A percentile compares a stretch with the other conserved stretches of the same genome.
phyloP scores from a whole-genome alignment of 2,888 invertebrate species.

The Drosophila neotestacea region DNA sequence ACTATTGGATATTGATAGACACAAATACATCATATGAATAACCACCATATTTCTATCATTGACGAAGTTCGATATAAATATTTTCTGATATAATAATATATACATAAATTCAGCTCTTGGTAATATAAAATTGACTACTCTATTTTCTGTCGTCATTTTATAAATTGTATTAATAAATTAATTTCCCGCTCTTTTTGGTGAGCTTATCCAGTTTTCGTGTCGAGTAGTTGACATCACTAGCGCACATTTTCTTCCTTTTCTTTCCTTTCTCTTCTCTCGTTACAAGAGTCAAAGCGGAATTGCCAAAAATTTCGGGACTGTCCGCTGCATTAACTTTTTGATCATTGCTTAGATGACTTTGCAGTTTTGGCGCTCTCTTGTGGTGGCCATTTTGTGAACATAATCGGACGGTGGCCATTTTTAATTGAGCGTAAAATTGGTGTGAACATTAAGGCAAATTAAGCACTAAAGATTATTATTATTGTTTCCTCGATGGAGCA shows the following conservation, averaged over 20 bases:
- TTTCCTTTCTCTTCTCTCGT: neutral
- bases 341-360: constrained; percentile 54
- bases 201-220: no score
- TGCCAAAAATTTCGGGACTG: constrained; percentile 26
- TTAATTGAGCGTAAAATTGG: constrained; percentile 62
- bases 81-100: no score
- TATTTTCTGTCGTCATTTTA: no score
- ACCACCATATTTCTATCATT: no score
- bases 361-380: constrained; percentile 24
- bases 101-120: no score
- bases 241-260: neutral
- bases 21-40: no score
- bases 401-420: constrained; percentile 41
- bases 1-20: no score
- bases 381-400: constrained; percentile 10
- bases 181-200: no score
- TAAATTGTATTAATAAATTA: no score
- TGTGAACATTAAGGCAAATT: constrained; percentile 48
- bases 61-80: no score
- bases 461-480: constrained; percentile 21
- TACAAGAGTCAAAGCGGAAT: constrained; percentile 29
- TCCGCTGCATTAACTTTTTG: constrained; percentile 36
- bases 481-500: constrained; percentile 1
- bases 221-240: no score
- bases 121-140: no score